Conservation (phyloP, 2,113 vertebrate species). For the Urocynchramus pylzowi region DNA sequence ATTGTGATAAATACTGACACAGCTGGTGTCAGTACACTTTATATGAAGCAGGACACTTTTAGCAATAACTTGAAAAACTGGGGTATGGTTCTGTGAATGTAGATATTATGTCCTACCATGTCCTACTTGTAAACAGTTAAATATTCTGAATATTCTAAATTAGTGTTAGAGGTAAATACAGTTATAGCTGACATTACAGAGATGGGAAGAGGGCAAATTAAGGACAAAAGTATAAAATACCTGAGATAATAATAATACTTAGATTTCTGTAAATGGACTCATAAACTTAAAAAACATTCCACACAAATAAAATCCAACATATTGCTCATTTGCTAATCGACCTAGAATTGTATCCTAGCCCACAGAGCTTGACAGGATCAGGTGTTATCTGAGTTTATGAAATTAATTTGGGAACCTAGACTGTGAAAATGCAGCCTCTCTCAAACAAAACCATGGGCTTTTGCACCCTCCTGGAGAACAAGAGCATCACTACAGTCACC, state of each 20-base stretch:
- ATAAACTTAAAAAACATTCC: background rate
- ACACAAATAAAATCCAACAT: background rate
- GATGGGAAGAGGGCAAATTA: background rate
- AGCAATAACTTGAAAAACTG: background rate
- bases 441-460: background rate
- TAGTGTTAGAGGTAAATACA: background rate
- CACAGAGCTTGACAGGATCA: background rate
- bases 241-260: background rate
- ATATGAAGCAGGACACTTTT: background rate
- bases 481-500: background rate
- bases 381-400: background rate
- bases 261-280: background rate
- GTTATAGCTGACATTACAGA: background rate
- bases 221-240: background rate
- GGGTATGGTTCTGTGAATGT: background rate
- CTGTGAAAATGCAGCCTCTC: background rate
- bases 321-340: rapidly evolving
- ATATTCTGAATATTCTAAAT: background rate
- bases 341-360: background rate
- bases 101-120: background rate
- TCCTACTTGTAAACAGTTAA: background rate
- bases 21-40: background rate
- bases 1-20: background rate
- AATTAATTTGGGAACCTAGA: background rate
- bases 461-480: background rate